A percentile compares a stretch with the other conserved stretches of the same genome.
Conservation (phyloP, 2,888 invertebrate genomes). For the Lepetodrilus schrolli region DNA sequence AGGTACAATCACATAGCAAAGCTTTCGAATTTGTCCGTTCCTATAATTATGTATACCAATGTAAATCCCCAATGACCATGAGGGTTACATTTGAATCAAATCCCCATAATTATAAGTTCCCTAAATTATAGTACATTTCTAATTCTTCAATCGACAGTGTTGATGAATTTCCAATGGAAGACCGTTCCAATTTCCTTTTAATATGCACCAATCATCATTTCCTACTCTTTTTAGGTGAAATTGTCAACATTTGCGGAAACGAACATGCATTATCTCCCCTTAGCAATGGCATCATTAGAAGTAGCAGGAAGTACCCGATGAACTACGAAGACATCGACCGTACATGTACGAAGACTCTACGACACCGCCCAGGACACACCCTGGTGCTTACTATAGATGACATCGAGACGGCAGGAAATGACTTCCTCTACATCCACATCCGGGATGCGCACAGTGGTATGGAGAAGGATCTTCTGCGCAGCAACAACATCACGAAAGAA, state of each 20-base stretch:
- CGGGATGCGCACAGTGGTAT: neutral
- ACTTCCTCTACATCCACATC: neutral
- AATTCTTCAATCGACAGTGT: too few species aligned
- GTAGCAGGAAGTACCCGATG: neutral
- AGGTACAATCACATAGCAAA: neutral
- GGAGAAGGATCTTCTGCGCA: neutral
- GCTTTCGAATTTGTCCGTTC: too few species aligned
- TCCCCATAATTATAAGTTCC: too few species aligned
- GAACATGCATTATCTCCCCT: neutral
- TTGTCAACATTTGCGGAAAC: slow-evolving; percentile 18
- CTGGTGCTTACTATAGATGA: slow-evolving; percentile 25
- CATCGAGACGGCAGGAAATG: neutral
- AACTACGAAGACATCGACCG: neutral
- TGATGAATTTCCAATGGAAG: too few species aligned
- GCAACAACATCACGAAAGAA: neutral
- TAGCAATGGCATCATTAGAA: slow-evolving; percentile 21
- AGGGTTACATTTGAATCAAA: too few species aligned
- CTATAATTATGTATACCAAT: too few species aligned
- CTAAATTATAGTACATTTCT: too few species aligned
- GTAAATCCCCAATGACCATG: too few species aligned
- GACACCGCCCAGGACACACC: slow-evolving; percentile 18
- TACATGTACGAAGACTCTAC: neutral
- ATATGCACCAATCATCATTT: too few species aligned
- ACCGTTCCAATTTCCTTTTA: too few species aligned
- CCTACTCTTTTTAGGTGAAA: slow-evolving; percentile 31